A percentile compares a stretch with the other conserved stretches of the same genome.
Conservation (phyloP, 2,797 vertebrate species). For the Anabacerthia variegaticeps region DNA sequence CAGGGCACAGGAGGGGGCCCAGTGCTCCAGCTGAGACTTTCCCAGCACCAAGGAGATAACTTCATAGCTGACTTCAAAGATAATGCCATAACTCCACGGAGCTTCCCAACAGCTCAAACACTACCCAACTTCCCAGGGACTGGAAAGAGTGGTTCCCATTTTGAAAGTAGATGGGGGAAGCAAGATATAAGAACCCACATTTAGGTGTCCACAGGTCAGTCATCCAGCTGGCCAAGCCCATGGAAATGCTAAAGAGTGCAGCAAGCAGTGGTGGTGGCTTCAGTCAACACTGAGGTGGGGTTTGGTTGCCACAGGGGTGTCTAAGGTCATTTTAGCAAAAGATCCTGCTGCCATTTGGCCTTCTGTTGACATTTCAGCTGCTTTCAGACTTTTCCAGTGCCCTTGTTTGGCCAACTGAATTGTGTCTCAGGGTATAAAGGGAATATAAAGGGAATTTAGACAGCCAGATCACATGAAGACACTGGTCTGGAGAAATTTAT, state of each 20-base stretch:
- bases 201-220: not conserved
- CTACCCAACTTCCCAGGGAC: not conserved
- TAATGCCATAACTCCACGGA: not conserved
- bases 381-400: not conserved
- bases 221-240: not conserved
- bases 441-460: not conserved
- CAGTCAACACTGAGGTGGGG: not conserved
- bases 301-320: not conserved
- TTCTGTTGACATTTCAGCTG: not conserved
- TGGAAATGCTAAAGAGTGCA: not conserved
- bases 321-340: not conserved
- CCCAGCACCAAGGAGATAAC: not conserved
- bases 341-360: not conserved
- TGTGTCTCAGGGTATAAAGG: rapidly evolving
- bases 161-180: not conserved
- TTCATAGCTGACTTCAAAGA: not conserved
- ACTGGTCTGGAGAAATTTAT: not conserved
- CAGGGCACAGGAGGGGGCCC: not conserved
- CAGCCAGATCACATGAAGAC: not conserved
- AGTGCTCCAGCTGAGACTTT: not conserved
- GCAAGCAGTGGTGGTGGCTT: not conserved
- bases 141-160: not conserved
- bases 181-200: not conserved
- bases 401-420: not conserved
- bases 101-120: not conserved